phyloP scores from a whole-genome alignment of 2,797 vertebrate genomes.

The Phoeniculus purpureus region DNA sequence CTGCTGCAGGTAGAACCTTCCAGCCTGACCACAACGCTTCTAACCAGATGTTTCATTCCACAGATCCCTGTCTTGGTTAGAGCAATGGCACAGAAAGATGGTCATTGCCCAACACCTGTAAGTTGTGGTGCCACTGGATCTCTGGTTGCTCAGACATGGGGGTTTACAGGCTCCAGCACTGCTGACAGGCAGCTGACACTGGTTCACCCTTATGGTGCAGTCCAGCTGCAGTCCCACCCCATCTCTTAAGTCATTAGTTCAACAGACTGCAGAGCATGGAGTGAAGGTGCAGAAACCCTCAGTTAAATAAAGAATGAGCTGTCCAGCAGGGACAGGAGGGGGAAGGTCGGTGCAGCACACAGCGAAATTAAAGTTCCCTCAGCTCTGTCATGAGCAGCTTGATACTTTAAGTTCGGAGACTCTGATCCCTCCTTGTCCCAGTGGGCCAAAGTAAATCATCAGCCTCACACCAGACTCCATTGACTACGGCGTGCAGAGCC shows the following conservation, averaged over 20 bases:
- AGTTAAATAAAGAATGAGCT: not conserved
- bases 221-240: not conserved
- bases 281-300: not conserved
- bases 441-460: not conserved
- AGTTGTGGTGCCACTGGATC: no score
- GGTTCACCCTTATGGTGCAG: fast-evolving
- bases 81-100: no score
- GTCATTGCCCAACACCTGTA: no score
- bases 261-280: not conserved
- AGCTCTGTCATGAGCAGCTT: not conserved
- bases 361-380: not conserved
- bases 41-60: no score
- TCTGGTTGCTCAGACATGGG: fast-evolving
- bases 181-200: not conserved
- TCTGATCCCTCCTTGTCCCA: not conserved
- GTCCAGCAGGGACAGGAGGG: not conserved
- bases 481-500: not conserved
- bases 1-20: not conserved
- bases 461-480: not conserved
- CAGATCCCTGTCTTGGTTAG: no score
- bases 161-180: not conserved
- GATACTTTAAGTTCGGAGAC: not conserved
- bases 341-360: no score
- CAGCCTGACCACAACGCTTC: not conserved
- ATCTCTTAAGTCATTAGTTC: not conserved